These are phyloP conservation scores for Antheraea pernyi DNA, from an alignment of 1,140 invertebrate genomes.

Conservation along the genomic window DNA sequence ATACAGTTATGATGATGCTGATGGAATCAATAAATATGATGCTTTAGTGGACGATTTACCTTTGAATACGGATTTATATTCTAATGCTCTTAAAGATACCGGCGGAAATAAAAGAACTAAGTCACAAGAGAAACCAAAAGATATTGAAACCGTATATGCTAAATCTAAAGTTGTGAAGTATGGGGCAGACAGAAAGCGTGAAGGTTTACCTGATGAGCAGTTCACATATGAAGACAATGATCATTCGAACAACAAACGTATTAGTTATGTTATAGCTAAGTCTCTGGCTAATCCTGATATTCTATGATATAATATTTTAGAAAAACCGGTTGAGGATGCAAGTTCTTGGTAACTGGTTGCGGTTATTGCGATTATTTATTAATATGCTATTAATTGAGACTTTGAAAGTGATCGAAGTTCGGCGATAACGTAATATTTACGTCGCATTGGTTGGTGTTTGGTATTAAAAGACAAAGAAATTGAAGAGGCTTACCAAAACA, in stretches of 20 bases:
- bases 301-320: neutral
- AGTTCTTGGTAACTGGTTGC: too few relatives aligned
- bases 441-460: too few relatives aligned
- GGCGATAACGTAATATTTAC: too few relatives aligned
- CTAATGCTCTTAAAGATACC: neutral
- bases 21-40: neutral
- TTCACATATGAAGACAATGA: neutral
- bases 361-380: too few relatives aligned
- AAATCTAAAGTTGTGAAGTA: conserved; percentile 57
- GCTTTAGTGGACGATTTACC: neutral
- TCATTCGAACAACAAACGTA: neutral
- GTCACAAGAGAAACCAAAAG: neutral
- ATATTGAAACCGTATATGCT: conserved; percentile 56
- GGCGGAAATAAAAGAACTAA: neutral
- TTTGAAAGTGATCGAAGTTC: too few relatives aligned
- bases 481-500: too few relatives aligned
- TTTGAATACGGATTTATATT: neutral
- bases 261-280: conserved; percentile 12
- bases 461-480: too few relatives aligned
- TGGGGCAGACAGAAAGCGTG: conserved; percentile 21
- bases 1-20: conserved; percentile 13
- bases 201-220: neutral
- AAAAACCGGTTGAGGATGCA: too few relatives aligned
- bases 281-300: conserved; percentile 1
- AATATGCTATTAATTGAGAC: too few relatives aligned